phyloP scores from a whole-genome alignment of 1,140 invertebrate genomes.

The Danaus melanippus region DNA sequence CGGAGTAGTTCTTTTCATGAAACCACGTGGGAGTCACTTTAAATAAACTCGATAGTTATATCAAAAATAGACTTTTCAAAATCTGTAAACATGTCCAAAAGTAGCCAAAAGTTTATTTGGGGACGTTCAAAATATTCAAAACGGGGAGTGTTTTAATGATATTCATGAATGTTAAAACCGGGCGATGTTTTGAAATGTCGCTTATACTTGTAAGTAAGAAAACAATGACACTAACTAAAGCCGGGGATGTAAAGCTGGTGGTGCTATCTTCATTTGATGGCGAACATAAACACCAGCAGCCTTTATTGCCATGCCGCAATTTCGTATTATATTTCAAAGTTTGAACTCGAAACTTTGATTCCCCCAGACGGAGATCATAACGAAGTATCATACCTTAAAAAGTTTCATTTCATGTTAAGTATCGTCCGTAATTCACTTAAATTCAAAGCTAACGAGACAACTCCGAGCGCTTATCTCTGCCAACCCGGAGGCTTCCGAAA shows the following conservation, averaged over 20 bases:
- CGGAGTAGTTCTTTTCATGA: slow-evolving; percentile 36
- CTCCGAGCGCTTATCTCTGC: slow-evolving; percentile 40
- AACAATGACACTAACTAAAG: slow-evolving; percentile 65
- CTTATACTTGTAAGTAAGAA: slow-evolving; percentile 60
- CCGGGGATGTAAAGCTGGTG: slow-evolving; percentile 45
- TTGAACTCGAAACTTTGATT: slow-evolving; percentile 47
- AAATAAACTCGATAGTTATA: not conserved
- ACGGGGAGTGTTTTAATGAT: slow-evolving; percentile 57
- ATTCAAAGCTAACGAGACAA: slow-evolving; percentile 51
- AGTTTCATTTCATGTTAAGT: slow-evolving; percentile 38
- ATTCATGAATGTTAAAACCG: slow-evolving; percentile 66
- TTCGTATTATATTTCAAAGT: slow-evolving; percentile 54
- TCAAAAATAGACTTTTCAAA: slow-evolving; percentile 1
- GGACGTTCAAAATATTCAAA: slow-evolving; percentile 61
- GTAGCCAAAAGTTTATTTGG: slow-evolving; percentile 37
- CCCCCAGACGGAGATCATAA: slow-evolving; percentile 35
- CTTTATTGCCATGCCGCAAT: slow-evolving; percentile 51
- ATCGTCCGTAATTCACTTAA: slow-evolving; percentile 51
- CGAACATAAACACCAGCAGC: slow-evolving; percentile 57
- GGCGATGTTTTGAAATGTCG: slow-evolving; percentile 56
- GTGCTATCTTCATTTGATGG: slow-evolving; percentile 57
- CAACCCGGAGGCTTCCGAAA: slow-evolving; percentile 38
- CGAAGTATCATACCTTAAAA: slow-evolving; percentile 43
- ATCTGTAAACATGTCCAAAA: slow-evolving; percentile 48
- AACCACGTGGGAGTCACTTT: slow-evolving; percentile 21